Evolutionary conservation across 2,888 invertebrate genomes (phyloP).

Genomic region (Nasonia oneida): DNA sequence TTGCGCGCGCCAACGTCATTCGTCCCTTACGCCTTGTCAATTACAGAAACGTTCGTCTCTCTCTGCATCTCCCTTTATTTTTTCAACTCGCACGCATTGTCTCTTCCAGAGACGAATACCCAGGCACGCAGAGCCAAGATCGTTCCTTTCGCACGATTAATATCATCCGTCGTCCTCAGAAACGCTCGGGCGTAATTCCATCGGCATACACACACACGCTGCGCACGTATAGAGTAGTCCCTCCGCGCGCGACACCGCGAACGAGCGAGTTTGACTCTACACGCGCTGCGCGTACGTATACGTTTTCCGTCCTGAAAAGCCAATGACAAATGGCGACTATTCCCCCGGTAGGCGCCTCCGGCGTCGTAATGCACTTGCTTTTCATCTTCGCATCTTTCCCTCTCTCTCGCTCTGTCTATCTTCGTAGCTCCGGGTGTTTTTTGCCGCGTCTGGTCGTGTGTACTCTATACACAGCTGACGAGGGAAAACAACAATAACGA

Average conservation of each 20-base stretch:
- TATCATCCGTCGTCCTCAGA: slow-evolving; percentile 47
- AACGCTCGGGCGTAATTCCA: slow-evolving; percentile 22
- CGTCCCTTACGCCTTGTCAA: slow-evolving; percentile 40
- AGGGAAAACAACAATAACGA: not conserved
- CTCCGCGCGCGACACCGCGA: slow-evolving; percentile 17
- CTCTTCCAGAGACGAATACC: not conserved
- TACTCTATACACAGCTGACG: not conserved
- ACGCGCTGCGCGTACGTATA: not conserved
- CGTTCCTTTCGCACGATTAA: slow-evolving; percentile 54
- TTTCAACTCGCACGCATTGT: not conserved
- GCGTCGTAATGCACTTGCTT: not conserved
- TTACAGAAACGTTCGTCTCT: slow-evolving; percentile 15
- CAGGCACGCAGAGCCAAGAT: not conserved
- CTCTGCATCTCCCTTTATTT: not conserved
- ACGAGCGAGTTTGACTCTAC: slow-evolving; percentile 12
- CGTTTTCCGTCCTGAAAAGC: slow-evolving; percentile 33
- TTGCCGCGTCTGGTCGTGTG: not conserved
- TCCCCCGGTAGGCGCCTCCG: slow-evolving; percentile 13
- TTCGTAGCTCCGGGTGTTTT: not conserved
- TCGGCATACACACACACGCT: not conserved
- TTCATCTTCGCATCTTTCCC: not conserved
- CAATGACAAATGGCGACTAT: slow-evolving; percentile 50
- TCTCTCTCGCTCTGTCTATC: slow-evolving; percentile 1
- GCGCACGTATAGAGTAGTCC: not conserved
- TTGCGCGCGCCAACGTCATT: not conserved